Evolutionary conservation across 2,113 vertebrate genomes (phyloP), one percentile per base, ranked within the genome.

Genomic region (Podarcis cretensis): DNA sequence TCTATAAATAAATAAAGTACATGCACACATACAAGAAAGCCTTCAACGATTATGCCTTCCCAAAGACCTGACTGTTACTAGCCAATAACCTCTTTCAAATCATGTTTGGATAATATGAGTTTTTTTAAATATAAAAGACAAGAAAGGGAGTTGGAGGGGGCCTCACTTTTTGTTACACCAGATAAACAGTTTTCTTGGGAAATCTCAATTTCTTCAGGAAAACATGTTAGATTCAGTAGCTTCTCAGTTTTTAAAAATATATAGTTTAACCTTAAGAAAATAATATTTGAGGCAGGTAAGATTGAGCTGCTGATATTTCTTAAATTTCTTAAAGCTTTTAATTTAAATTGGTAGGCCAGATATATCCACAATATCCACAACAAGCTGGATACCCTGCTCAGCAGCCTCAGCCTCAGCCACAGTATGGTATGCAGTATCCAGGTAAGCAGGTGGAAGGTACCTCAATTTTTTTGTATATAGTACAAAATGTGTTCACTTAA

Each of bases 331-430:
- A 69, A 85, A 90, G 6, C 48, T 89, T 63, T 57, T 43, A 1
- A 0, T 84, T 95, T 92, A 91, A 81, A 85, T 87, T 84, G 91
- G 2, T 91, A 99, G 99, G 99, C 95, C 99, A 99, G 94, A 97
- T 99, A 95, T 99, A 99, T 93, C 99, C 98, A 76, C 99, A 99
- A 96, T 99, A 99, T 96, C 98, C 98, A 92, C 98, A 98, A 81
- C 98, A 98, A 94, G 97, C 98, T 16, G 97, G 98, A 90, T 99
- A 99, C 68, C 97, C 98, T 43, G 96, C 98, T 16, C 98, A 98
- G 96, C 98, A 95, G 93, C 95, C 95, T 74, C 97, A 97, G 90
- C 96, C 97, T 1, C 98, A 97, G 86, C 98, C 97, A 87, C 98
- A 99, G 96, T 99, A 99, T 0, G 96, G 97, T 77, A 92, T 99